phyloP scores from a whole-genome alignment of 2,797 vertebrate genomes.

The Ficedula albicollis region DNA sequence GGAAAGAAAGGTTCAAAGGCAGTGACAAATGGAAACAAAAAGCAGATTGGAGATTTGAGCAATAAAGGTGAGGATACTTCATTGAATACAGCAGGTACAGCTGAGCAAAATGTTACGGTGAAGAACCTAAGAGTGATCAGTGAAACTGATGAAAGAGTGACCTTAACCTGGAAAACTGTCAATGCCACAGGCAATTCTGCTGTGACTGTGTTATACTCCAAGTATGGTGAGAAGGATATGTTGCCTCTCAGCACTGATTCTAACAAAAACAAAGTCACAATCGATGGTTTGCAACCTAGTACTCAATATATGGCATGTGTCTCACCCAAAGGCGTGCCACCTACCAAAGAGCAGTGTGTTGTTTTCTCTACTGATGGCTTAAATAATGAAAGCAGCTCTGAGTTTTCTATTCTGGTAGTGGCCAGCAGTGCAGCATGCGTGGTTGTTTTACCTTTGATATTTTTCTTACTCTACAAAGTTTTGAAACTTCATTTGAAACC shows the following conservation, averaged over 20 bases:
- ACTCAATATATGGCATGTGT: conserved; percentile 91
- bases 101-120: conserved; percentile 68
- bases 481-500: conserved; percentile 81
- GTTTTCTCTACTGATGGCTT: conserved; percentile 85
- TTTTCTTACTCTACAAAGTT: conserved; percentile 91
- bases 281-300: conserved; percentile 85
- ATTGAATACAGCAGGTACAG: not conserved
- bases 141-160: conserved; percentile 85
- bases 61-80: conserved; percentile 46
- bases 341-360: conserved; percentile 87
- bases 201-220: conserved; percentile 88
- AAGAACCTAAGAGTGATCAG: conserved; percentile 83
- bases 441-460: conserved; percentile 84
- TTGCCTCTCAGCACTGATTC: conserved; percentile 81
- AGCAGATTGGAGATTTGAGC: conserved; percentile 69
- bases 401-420: conserved; percentile 77
- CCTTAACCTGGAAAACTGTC: conserved; percentile 84
- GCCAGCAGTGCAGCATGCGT: conserved; percentile 82
- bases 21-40: conserved; percentile 47
- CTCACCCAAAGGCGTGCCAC: conserved; percentile 79
- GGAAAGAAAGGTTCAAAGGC: conserved; percentile 63
- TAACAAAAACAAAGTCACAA: conserved; percentile 84
- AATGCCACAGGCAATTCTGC: conserved; percentile 71
- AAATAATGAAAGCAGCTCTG: conserved; percentile 66
- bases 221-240: conserved; percentile 87